Evolutionary conservation across 2,113 vertebrate species (phyloP).

Genomic region (Anolis carolinensis): DNA sequence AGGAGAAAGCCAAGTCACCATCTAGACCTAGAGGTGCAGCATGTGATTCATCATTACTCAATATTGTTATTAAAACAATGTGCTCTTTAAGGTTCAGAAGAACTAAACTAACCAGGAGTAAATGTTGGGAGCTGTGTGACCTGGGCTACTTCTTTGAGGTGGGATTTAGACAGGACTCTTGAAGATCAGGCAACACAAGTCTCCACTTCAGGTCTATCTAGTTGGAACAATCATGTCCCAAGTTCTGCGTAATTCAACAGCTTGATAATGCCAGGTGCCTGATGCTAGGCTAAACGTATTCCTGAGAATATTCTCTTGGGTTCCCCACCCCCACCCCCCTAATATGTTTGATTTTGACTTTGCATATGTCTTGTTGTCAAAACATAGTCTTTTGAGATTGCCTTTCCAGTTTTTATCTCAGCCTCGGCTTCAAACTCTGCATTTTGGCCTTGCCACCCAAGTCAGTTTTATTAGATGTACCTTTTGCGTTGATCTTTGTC

Average conservation of each 20-base stretch:
- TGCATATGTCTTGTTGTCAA: background rate
- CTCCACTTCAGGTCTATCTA: background rate
- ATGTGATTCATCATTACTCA: background rate
- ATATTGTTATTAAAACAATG: background rate
- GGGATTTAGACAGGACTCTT: background rate
- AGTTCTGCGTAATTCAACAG: background rate
- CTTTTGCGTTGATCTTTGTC: conserved; percentile 18
- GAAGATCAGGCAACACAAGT: background rate
- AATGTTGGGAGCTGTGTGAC: background rate
- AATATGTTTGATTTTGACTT: background rate
- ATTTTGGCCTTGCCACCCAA: background rate
- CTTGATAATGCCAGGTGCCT: background rate
- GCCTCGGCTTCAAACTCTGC: background rate
- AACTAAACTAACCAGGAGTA: background rate
- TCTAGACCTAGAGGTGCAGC: background rate
- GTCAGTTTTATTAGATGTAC: conserved; percentile 37
- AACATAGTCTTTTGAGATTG: background rate
- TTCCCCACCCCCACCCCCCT: no score
- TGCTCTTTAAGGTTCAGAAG: background rate
- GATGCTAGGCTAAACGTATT: background rate
- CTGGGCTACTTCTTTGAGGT: background rate
- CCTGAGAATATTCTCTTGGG: background rate
- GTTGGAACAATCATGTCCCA: background rate
- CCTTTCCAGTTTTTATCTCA: background rate
- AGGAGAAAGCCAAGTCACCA: background rate